Conservation (phyloP, 2,888 invertebrate species). For the Leptopilina syphax region DNA sequence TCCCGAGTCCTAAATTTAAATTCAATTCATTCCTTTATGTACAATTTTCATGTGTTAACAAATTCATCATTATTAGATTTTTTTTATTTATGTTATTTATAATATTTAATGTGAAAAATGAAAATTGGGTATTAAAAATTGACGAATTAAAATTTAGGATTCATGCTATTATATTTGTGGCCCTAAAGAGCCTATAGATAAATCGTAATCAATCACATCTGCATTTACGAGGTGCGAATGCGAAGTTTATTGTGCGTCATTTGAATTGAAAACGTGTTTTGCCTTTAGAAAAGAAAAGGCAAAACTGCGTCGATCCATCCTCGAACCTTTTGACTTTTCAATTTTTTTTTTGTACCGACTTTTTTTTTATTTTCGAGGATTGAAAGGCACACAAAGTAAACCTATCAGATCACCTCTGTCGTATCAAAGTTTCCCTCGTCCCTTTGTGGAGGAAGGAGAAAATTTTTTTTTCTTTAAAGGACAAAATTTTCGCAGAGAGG, state of each 20-base stretch:
- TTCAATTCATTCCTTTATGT: constrained; percentile 1
- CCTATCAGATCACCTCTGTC: constrained; percentile 28
- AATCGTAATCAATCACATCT: constrained; percentile 69
- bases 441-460: constrained; percentile 7
- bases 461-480: constrained; percentile 6
- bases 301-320: constrained; percentile 60
- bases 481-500: constrained; percentile 35
- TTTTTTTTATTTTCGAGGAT: constrained; percentile 50
- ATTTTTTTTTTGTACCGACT: constrained; percentile 44
- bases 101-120: background rate
- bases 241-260: constrained; percentile 75
- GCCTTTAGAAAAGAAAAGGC: constrained; percentile 28
- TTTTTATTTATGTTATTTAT: background rate
- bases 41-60: background rate
- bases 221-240: constrained; percentile 73
- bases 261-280: constrained; percentile 64
- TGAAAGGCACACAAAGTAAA: constrained; percentile 70
- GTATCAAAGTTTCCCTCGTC: constrained; percentile 44
- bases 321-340: constrained; percentile 57
- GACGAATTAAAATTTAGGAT: constrained; percentile 24
- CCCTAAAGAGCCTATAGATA: constrained; percentile 54
- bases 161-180: background rate
- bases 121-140: constrained; percentile 1
- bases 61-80: background rate
- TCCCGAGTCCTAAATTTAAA: constrained; percentile 10